Evolutionary conservation across 2,113 vertebrate species (phyloP).

Genomic region (Entomyzon cyanotis): DNA sequence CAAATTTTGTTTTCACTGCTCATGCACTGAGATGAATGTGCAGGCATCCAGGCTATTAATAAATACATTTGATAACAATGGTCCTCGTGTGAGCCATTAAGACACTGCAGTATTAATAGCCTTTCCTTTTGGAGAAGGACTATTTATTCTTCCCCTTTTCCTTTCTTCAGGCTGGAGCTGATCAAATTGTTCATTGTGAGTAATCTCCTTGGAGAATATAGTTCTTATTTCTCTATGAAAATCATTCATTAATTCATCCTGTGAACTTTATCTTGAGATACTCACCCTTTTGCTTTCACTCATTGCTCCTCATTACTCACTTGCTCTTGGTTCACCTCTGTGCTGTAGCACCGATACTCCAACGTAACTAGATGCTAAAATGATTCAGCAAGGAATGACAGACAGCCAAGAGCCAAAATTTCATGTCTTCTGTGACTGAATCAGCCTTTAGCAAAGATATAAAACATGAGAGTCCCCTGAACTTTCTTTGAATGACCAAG

Average conservation of each 20-base stretch:
- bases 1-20: background rate
- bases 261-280: conserved; percentile 13
- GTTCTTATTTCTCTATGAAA: conserved; percentile 33
- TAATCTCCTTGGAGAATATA: conserved; percentile 38
- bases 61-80: conserved; percentile 41
- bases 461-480: background rate
- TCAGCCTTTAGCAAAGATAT: background rate
- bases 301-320: background rate
- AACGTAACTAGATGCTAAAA: background rate
- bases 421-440: background rate
- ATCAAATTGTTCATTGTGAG: conserved; percentile 41
- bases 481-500: background rate
- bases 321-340: background rate
- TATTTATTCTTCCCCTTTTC: conserved; percentile 43
- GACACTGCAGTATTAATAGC: conserved; percentile 48
- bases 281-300: background rate
- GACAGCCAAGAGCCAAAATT: background rate
- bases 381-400: background rate
- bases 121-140: conserved; percentile 45
- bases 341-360: background rate
- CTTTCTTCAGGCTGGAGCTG: conserved; percentile 23
- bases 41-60: conserved; percentile 39
- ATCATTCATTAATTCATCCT: conserved; percentile 29
- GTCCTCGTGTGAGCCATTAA: conserved; percentile 46
- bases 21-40: background rate